These are phyloP conservation scores for Uromys caudimaculatus DNA, from an alignment of 2,797 vertebrate species.

Conservation along the genomic window DNA sequence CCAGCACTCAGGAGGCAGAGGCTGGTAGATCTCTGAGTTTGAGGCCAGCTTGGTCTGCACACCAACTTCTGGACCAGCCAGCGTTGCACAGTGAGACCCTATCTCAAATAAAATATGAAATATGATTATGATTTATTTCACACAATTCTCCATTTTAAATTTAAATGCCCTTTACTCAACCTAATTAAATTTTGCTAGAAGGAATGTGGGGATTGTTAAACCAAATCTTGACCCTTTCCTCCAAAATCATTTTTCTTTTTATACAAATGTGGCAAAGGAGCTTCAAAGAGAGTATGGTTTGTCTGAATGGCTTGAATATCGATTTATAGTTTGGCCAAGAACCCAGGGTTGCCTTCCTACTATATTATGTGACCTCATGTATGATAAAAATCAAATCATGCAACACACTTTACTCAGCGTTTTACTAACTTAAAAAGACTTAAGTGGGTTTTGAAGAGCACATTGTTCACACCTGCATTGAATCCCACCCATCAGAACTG, in stretches of 20 bases:
- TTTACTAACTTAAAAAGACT: background rate
- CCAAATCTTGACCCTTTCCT: constrained; percentile 45
- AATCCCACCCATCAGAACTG: constrained; percentile 46
- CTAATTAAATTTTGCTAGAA: constrained; percentile 62
- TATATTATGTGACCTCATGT: constrained; percentile 57
- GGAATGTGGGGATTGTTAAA: constrained; percentile 33
- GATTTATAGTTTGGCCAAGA: constrained; percentile 39
- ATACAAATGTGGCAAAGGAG: constrained; percentile 51
- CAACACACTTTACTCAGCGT: constrained; percentile 18
- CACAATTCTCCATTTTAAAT: constrained; percentile 37
- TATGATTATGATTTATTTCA: constrained; percentile 42
- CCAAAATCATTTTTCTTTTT: constrained; percentile 42
- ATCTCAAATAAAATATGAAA: constrained; percentile 51
- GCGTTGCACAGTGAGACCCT: background rate
- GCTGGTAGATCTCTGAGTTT: background rate
- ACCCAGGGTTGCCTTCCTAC: constrained; percentile 46
- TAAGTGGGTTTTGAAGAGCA: constrained; percentile 49
- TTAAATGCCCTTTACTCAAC: constrained; percentile 52
- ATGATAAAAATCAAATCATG: constrained; percentile 74
- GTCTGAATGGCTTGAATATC: constrained; percentile 57
- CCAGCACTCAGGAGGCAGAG: background rate
- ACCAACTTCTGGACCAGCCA: background rate
- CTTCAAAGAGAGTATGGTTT: constrained; percentile 53
- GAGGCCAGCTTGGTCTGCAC: background rate
- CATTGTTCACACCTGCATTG: constrained; percentile 37